A percentile compares a stretch with the other conserved stretches of the same genome.
phyloP scores from a whole-genome alignment of 2,113 vertebrate species.

The Thinocorus orbignyianus region DNA sequence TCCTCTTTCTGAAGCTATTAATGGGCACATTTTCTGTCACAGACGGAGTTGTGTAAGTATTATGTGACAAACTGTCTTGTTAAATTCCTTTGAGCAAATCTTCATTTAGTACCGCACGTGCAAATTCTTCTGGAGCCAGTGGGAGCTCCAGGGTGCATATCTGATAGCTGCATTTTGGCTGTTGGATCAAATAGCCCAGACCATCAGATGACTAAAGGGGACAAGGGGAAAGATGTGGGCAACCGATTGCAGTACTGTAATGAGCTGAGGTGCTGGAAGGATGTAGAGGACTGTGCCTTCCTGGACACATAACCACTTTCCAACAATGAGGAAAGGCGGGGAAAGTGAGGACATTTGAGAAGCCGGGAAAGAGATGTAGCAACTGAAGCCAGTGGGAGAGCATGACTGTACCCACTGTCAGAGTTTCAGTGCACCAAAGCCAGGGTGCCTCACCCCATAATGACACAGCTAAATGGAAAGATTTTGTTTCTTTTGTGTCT shows the following conservation, averaged over 20 bases:
- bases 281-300: background rate
- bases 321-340: background rate
- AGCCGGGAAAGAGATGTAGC: conserved; percentile 25
- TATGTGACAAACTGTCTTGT: background rate
- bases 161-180: background rate
- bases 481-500: conserved; percentile 54
- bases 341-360: background rate
- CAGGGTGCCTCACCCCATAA: conserved; percentile 56
- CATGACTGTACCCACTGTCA: conserved; percentile 56
- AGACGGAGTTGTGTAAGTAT: background rate
- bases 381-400: conserved; percentile 39
- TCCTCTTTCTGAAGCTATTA: background rate
- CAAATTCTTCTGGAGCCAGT: background rate
- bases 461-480: conserved; percentile 67
- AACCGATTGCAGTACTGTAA: accelerated
- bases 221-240: background rate
- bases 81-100: background rate
- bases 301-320: background rate
- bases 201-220: background rate
- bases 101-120: background rate
- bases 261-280: background rate
- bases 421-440: conserved; percentile 64
- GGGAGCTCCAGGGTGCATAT: background rate
- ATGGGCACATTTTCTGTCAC: background rate
- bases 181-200: background rate